Conservation (phyloP, 2,113 vertebrate genomes). For the Carlito syrichta region DNA sequence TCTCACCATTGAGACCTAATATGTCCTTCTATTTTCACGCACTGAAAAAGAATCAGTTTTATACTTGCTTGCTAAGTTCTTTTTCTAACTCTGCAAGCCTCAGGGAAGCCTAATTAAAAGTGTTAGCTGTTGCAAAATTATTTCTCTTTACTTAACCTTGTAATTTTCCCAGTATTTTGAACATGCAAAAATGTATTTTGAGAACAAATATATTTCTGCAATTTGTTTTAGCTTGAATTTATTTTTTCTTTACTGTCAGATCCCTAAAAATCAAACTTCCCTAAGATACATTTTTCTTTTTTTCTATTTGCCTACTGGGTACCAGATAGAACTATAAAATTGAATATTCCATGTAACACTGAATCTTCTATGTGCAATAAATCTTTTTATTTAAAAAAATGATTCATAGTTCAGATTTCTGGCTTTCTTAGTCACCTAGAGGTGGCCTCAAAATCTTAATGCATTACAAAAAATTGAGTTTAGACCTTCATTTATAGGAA, state of each 20-base stretch:
- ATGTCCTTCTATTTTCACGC: neutral
- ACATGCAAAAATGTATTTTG: neutral
- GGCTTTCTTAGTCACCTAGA: neutral
- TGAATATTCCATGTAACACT: neutral
- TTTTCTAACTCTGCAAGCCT: constrained; percentile 11
- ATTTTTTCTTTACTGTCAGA: neutral
- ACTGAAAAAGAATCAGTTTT: constrained; percentile 13
- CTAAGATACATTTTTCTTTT: neutral
- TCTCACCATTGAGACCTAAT: neutral
- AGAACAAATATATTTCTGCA: neutral
- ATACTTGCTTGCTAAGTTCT: constrained; percentile 18
- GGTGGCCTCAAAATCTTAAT: neutral
- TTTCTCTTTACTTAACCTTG: constrained; percentile 31
- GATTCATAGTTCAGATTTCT: neutral
- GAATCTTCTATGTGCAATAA: neutral
- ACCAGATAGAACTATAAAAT: neutral
- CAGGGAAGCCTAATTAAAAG: constrained; percentile 38
- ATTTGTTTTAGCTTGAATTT: neutral
- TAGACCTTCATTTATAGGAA: neutral
- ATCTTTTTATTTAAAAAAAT: neutral
- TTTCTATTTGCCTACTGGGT: neutral
- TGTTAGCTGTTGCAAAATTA: neutral
- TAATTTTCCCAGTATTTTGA: neutral
- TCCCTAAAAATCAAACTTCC: neutral
- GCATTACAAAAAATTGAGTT: neutral